Percentiles rank a stretch among this genome's conserved stretches.
phyloP scores from a whole-genome alignment of 2,113 vertebrate species.

The Amphiprion percula region DNA sequence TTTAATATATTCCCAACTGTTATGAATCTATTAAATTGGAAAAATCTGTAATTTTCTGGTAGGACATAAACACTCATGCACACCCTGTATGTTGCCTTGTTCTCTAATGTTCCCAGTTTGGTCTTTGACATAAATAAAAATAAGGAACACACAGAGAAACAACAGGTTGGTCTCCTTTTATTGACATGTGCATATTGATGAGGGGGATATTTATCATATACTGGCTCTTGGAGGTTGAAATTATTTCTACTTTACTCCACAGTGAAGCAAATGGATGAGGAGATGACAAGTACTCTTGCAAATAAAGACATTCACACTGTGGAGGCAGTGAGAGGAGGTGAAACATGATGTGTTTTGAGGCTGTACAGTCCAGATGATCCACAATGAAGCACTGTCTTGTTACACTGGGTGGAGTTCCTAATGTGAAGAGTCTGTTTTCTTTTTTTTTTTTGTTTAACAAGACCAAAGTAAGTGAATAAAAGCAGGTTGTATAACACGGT shows the following conservation, averaged over 20 bases:
- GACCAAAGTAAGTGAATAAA: constrained; percentile 57
- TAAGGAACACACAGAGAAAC: constrained; percentile 1
- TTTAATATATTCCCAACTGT: too few species aligned
- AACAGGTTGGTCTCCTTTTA: constrained; percentile 91
- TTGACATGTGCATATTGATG: constrained; percentile 95
- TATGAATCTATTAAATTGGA: too few species aligned
- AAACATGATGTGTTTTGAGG: constrained; percentile 2
- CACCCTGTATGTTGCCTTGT: too few species aligned
- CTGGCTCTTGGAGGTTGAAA: not conserved
- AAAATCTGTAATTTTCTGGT: too few species aligned
- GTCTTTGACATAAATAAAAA: not conserved
- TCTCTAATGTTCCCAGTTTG: not conserved
- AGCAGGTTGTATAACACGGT: constrained; percentile 35
- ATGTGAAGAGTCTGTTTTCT: not conserved
- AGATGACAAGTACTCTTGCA: constrained; percentile 5
- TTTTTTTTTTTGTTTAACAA: not conserved
- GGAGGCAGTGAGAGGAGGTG: constrained; percentile 18
- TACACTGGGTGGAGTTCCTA: not conserved
- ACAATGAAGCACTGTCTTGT: constrained; percentile 21
- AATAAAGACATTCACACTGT: constrained; percentile 33
- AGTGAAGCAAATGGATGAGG: constrained; percentile 11
- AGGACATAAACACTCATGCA: too few species aligned
- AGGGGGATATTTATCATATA: constrained; percentile 76
- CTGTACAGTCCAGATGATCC: constrained; percentile 25
- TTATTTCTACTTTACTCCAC: constrained; percentile 14